phyloP scores from a whole-genome alignment of 2,113 vertebrate species.

The Perca flavescens region DNA sequence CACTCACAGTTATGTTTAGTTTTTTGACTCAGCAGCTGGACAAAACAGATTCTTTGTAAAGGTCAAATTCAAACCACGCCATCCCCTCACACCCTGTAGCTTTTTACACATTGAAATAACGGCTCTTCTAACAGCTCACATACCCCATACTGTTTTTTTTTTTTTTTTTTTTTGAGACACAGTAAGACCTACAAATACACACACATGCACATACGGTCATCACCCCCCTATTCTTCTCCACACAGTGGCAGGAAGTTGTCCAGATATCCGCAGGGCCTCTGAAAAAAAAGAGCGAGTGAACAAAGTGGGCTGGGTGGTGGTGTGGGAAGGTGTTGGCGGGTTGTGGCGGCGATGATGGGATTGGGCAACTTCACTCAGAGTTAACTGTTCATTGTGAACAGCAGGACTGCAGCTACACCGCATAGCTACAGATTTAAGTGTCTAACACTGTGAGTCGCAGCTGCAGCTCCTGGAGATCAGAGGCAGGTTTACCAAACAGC shows the following conservation, averaged over 20 bases:
- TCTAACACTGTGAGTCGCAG: neutral
- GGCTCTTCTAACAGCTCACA: conserved; percentile 23
- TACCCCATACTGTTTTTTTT: neutral
- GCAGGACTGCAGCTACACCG: conserved; percentile 10
- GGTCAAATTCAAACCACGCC: conserved; percentile 46
- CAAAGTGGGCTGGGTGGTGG: conserved; percentile 56
- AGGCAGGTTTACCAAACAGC: conserved; percentile 13
- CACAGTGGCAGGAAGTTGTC: conserved; percentile 88
- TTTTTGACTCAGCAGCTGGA: conserved; percentile 4
- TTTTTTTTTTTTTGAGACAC: neutral
- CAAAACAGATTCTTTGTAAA: conserved; percentile 1
- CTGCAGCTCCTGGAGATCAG: neutral
- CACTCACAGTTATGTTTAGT: neutral
- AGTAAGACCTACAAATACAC: conserved; percentile 32
- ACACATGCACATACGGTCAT: conserved; percentile 54
- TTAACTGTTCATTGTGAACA: conserved; percentile 39
- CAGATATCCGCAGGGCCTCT: conserved; percentile 84
- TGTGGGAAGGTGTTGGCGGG: conserved; percentile 44
- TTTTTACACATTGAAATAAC: conserved; percentile 22
- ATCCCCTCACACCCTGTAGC: neutral
- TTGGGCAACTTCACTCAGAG: conserved; percentile 27
- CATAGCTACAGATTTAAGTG: neutral
- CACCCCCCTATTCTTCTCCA: conserved; percentile 82
- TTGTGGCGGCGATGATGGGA: conserved; percentile 41
- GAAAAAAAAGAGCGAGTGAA: conserved; percentile 67